Evolutionary conservation across 2,888 invertebrate genomes (phyloP).

Genomic region (Seira musarum): DNA sequence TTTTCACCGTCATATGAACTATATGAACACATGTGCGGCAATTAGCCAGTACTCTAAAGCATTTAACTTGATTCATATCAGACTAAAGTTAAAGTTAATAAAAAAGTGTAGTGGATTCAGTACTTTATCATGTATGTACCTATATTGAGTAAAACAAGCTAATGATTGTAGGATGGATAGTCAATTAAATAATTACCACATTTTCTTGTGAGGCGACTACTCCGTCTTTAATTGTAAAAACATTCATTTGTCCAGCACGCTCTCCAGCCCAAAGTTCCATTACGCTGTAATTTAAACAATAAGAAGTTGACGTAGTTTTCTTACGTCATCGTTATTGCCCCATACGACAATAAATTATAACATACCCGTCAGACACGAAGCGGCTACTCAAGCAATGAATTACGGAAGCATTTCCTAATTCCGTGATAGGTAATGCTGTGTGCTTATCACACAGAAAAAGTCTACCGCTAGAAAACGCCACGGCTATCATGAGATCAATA

Average conservation of each 20-base stretch:
- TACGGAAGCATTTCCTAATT: constrained; percentile 66
- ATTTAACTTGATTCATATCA: too few relatives aligned
- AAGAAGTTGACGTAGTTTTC: neutral
- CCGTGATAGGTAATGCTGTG: constrained; percentile 63
- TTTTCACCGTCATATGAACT: too few relatives aligned
- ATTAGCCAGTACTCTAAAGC: too few relatives aligned
- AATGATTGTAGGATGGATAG: too few relatives aligned
- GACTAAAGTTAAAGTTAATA: too few relatives aligned
- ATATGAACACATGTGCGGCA: too few relatives aligned
- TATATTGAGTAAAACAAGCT: too few relatives aligned
- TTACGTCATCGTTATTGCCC: too few relatives aligned
- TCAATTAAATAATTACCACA: too few relatives aligned
- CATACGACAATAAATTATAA: too few relatives aligned
- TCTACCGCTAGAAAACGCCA: constrained; percentile 66
- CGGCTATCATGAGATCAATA: constrained; percentile 62
- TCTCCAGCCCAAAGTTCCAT: constrained; percentile 94
- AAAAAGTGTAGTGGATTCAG: too few relatives aligned
- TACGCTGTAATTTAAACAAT: constrained; percentile 59
- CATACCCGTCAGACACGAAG: constrained; percentile 60
- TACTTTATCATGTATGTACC: too few relatives aligned
- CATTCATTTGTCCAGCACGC: constrained; percentile 82
- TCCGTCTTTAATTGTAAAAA: constrained; percentile 82
- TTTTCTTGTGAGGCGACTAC: constrained; percentile 83
- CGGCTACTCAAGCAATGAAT: constrained; percentile 67
- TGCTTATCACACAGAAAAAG: constrained; percentile 66